Evolutionary conservation across 2,888 invertebrate species (phyloP), one percentile per base, ranked within the genome.

Genomic region (Deroplatys truncata): DNA sequence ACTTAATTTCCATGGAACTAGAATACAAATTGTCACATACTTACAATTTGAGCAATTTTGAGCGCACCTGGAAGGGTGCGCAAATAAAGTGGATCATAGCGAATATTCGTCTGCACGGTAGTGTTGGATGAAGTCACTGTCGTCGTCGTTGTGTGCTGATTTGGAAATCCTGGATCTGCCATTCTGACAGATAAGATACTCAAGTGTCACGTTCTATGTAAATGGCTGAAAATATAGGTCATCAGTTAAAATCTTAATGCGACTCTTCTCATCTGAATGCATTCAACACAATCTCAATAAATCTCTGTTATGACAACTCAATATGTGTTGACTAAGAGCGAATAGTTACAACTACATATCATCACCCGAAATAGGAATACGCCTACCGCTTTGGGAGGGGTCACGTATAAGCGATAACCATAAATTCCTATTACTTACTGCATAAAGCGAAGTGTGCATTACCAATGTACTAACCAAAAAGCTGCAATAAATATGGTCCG

Each of bases 31-130:
- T 20, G 20, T 72, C 2, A 72, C 20, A 72, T 91, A 95, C 96
- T 96, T 94, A 97, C 97, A 92, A 97, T 95, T 95, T 97, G 96
- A 0, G 95, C 94, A 91, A 95, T 93, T 95, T 98, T 98, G 29
- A 98, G 93, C 89, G 97, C 95, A 88, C 98, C 98, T 1, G 97
- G 96, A 85, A 96, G 92, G 0, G 96, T 97, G 91, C 94, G 94
- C 28, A 97, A 92, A 92, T 98, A 98, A 1, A 94, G 93, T 0
- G 95, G 94, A 93, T 98, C 98, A 93, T 96, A 97, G 92, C 97
- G 94, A 91, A 97, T 94, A 87, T 93, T 92, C 28, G 96, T 95
- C 89, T 95, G 94, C 91, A 95, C 92, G 10, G 92, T 91, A 13
- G 92, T 92, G 49, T 92, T 92, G 7, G 93, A 95, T n/a, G 96